Percentiles rank a stretch among this genome's conserved stretches.
Conservation (phyloP, 2,888 invertebrate species). For the Muscina levida region DNA sequence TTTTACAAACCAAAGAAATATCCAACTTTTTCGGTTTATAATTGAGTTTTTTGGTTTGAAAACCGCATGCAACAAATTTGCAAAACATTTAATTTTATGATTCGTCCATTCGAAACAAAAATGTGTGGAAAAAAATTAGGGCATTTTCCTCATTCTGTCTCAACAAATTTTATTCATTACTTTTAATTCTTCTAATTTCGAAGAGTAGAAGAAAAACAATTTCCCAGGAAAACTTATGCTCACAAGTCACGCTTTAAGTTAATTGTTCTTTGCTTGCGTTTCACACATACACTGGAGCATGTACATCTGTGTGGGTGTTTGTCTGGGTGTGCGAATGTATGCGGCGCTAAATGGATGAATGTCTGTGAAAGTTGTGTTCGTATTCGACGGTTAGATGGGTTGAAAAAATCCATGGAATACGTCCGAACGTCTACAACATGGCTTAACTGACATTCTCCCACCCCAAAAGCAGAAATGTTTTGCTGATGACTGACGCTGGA, state of each 20-base stretch:
- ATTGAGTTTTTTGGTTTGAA: constrained; percentile 38
- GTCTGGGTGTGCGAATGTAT: constrained; percentile 28
- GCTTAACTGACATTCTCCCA: not conserved
- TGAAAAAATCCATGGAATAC: not conserved
- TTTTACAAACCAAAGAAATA: constrained; percentile 33
- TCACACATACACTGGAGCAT: too few relatives aligned
- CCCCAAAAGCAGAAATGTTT: not conserved
- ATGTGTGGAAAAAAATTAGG: constrained; percentile 29
- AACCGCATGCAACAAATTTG: constrained; percentile 23
- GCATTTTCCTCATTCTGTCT: constrained; percentile 26
- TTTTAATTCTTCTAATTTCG: constrained; percentile 51
- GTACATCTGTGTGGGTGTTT: constrained; percentile 42
- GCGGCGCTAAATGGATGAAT: constrained; percentile 29
- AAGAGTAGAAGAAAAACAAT: constrained; percentile 8
- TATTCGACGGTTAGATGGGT: not conserved
- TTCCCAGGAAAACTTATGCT: constrained; percentile 53
- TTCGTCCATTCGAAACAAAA: constrained; percentile 2
- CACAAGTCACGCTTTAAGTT: constrained; percentile 63
- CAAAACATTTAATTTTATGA: constrained; percentile 46
- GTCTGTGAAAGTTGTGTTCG: constrained; percentile 50
- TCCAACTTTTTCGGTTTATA: constrained; percentile 25
- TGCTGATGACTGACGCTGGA: constrained; percentile 39
- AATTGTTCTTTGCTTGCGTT: constrained; percentile 57
- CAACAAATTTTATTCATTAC: constrained; percentile 47
- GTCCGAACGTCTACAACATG: constrained; percentile 28